These are phyloP conservation scores for Pseudolycoriella hygida DNA, from an alignment of 2,888 invertebrate species.

Conservation along the genomic window DNA sequence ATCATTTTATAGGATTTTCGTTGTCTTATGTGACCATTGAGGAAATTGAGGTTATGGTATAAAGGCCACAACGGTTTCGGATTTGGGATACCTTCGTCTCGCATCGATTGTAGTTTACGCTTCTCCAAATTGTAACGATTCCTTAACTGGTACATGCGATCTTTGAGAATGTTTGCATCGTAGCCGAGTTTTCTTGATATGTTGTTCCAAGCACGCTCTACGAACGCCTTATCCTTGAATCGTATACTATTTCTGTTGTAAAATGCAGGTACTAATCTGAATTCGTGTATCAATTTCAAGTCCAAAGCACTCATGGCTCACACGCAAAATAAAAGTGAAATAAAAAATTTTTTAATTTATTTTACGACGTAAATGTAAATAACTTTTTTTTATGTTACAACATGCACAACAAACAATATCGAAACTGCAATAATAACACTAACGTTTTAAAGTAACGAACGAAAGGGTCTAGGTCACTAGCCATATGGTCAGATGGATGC, in stretches of 20 bases:
- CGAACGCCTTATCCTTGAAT: constrained; percentile 25
- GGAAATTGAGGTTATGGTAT: constrained; percentile 24
- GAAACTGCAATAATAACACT: no score
- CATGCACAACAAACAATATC: no score
- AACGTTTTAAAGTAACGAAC: no score
- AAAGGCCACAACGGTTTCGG: constrained; percentile 26
- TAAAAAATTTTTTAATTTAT: no score
- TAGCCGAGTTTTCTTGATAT: constrained; percentile 26
- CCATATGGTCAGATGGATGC: no score
- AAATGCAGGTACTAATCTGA: constrained; percentile 23
- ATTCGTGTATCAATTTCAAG: constrained; percentile 23
- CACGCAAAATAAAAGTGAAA: no score
- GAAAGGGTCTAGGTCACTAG: no score
- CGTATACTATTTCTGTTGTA: constrained; percentile 24
- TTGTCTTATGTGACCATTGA: constrained; percentile 26
- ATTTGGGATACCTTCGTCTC: constrained; percentile 14
- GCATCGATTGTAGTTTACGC: constrained; percentile 20
- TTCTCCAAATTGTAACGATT: constrained; percentile 30
- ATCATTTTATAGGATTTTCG: constrained; percentile 25
- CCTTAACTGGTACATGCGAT: constrained; percentile 28
- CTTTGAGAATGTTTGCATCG: constrained; percentile 25
- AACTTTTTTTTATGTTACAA: no score
- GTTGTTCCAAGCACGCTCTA: constrained; percentile 24
- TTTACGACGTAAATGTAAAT: no score
- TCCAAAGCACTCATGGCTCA: constrained; percentile 24